Base-by-base conservation (phyloP, 2,797 vertebrate species). In the Parotocinclus haroldoi region DNA sequence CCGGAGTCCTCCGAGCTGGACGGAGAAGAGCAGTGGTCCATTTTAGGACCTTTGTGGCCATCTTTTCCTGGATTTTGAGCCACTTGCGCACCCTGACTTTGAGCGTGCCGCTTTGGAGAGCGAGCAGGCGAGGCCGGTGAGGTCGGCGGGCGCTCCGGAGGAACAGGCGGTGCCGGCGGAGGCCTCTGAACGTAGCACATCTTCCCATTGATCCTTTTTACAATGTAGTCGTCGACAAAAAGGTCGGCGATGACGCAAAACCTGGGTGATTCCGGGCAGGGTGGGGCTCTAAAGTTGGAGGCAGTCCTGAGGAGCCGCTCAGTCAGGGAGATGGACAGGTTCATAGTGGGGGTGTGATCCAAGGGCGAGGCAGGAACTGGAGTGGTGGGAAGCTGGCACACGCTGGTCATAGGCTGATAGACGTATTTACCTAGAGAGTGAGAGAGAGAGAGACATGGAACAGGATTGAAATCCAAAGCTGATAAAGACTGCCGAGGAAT, bases 1-100 rank as follows among this genome's bases (percentile, higher is more conserved):
- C 93, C 93, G 0, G 93, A 94, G 86, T 94, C 93, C 86, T 94
- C 93, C 0, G 93, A 94, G 78, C 92, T 92, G 75, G 93, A 93
- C 18, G 91, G 92, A 17, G 93, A 94, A 0, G 92, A 92, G 87
- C 92, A 93, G 76, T 90, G 92, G 73, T 90, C 91, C 60, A 90
- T n/a, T 86, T 94, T 92, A 74, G 90, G 90, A 0, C 85, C 87
- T 39, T 74, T 64, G 66, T 67, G 61, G 44, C 19, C 27, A 38
- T 51, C 58, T 27, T 63, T 88, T 84, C 83, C 0, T 45, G 52
- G 58, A 83, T 81, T 79, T 74, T 79, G 9, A 68, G 39, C 72
- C n/a, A 37, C 57, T 58, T 61, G 66, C 27, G 40, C 39, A 3
- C 38, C 57, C 45, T 74, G 70, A 27, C 68, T 75, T 17, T 58